Base-by-base conservation (phyloP, 2,888 invertebrate genomes). In the Beris morrisii region DNA sequence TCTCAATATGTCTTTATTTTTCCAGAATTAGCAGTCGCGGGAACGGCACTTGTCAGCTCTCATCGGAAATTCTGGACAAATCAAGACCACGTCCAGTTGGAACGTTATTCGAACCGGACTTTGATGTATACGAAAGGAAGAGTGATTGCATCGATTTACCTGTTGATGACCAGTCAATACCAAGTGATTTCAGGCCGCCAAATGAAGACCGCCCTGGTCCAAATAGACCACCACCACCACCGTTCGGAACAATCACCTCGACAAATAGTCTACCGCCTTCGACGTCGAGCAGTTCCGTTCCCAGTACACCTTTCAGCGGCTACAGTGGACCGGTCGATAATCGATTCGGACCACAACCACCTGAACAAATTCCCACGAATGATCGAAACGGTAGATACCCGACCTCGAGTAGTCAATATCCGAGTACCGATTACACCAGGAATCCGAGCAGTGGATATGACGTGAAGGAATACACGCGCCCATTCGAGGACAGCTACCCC, bases 21-120 rank as follows among this genome's bases (percentile, higher is more conserved):
- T 38, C 2, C 75, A 87, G 87, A 69, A 84, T 87, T 72, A 83
- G 84, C 68, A 78, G 81, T 46, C 84, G 85, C 78, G 87, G 87
- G 70, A 88, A 88, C 74, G 84, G 84, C 63, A 85, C 84, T 9
- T 88, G 87, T 74, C 83, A 85, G 67, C 74, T 87, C 67, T 84
- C 84, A 66, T 75, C 78, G 50, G 78, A 81, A 66, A 76, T 81
- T 70, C 79, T 84, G 64, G 82, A 80, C 72, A 79, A 81, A 72
- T 76, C 79, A 0, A 81, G 82, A 70, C 79, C 83, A 9, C 82
- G 82, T 67, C 82, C 85, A 9, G 78, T 82, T 54, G 85, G 84
- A 53, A 82, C 86, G 11, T 76, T 82, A 64, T 75, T 78, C 68
- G 84, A 87, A 76, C 81, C 84, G n/a, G 86, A 87, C 74, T 87